A percentile compares a stretch with the other conserved stretches of the same genome.
These are phyloP conservation scores for Dallia pectoralis DNA, from an alignment of 2,797 vertebrate species.

Conservation along the genomic window DNA sequence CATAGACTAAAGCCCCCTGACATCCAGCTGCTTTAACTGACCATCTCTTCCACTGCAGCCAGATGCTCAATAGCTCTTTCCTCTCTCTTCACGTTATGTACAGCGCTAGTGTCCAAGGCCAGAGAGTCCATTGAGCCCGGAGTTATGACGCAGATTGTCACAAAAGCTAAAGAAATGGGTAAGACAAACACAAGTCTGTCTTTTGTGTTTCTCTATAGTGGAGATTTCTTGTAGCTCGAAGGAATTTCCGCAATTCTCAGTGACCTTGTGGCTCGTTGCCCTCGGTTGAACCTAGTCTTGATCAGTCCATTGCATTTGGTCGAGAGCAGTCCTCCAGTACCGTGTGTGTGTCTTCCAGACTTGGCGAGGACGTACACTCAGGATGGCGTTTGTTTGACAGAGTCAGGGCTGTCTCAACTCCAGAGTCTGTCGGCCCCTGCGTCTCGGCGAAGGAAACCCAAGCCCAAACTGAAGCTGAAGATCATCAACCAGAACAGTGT, in stretches of 20 bases:
- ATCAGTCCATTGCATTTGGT: background rate
- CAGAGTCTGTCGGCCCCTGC: conserved; percentile 92
- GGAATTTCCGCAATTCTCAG: background rate
- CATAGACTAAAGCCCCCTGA: background rate
- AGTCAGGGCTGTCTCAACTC: conserved; percentile 94
- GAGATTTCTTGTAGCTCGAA: background rate
- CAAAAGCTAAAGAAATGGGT: conserved; percentile 94
- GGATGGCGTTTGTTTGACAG: conserved; percentile 97
- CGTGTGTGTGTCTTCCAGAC: conserved; percentile 70
- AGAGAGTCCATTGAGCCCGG: conserved; percentile 85
- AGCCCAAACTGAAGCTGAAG: conserved; percentile 97
- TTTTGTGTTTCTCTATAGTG: background rate
- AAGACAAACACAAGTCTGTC: conserved; percentile 44
- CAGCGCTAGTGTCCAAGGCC: conserved; percentile 71
- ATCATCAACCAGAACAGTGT: conserved; percentile 99
- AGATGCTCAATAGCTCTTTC: background rate
- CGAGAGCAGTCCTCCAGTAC: background rate
- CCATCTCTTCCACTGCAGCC: background rate
- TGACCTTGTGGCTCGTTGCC: background rate
- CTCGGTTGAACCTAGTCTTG: background rate
- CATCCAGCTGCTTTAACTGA: background rate
- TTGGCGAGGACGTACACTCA: conserved; percentile 94
- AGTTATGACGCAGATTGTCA: conserved; percentile 83
- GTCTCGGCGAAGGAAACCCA: conserved; percentile 87
- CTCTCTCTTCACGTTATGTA: conserved; percentile 41